Percentiles rank a stretch among this genome's conserved stretches.
Evolutionary conservation across 2,888 invertebrate genomes (phyloP).

Genomic region (Hybos culiciformis): DNA sequence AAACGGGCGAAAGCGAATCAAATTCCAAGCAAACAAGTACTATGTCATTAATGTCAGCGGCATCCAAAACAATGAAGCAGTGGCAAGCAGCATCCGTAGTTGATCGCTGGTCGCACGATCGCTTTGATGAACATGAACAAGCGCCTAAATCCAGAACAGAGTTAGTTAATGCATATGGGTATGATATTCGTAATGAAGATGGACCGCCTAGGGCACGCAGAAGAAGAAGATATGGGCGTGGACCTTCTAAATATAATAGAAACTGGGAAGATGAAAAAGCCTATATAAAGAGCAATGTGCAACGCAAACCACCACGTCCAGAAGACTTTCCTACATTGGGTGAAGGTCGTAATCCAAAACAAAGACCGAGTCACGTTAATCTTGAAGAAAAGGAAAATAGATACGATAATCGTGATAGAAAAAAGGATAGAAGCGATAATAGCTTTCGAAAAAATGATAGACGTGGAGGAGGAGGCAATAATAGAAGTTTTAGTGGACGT

Average conservation of each 20-base stretch:
- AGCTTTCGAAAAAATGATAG: constrained; percentile 6
- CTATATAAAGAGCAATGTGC: constrained; percentile 46
- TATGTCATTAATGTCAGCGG: constrained; percentile 28
- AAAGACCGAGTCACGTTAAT: constrained; percentile 18
- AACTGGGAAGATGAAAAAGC: constrained; percentile 91
- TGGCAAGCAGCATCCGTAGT: constrained; percentile 35
- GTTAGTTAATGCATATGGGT: constrained; percentile 74
- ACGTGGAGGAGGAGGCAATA: constrained; percentile 6
- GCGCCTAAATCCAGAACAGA: constrained; percentile 77
- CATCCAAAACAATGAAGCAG: constrained; percentile 33
- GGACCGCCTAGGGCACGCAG: constrained; percentile 78
- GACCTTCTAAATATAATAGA: constrained; percentile 81
- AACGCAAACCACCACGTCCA: constrained; percentile 37
- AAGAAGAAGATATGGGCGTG: constrained; percentile 75
- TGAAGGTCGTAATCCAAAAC: constrained; percentile 13
- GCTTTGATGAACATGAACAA: constrained; percentile 44
- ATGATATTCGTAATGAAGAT: constrained; percentile 87
- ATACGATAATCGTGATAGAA: constrained; percentile 22
- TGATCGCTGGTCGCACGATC: constrained; percentile 77
- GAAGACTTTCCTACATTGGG: constrained; percentile 44
- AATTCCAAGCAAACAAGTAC: constrained; percentile 19
- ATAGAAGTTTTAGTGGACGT: constrained; percentile 18
- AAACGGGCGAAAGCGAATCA: constrained; percentile 29
- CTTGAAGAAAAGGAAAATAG: constrained; percentile 33
- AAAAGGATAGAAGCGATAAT: constrained; percentile 3